phyloP scores from a whole-genome alignment of 2,797 vertebrate genomes.

The Scolopax bukidnonensis region DNA sequence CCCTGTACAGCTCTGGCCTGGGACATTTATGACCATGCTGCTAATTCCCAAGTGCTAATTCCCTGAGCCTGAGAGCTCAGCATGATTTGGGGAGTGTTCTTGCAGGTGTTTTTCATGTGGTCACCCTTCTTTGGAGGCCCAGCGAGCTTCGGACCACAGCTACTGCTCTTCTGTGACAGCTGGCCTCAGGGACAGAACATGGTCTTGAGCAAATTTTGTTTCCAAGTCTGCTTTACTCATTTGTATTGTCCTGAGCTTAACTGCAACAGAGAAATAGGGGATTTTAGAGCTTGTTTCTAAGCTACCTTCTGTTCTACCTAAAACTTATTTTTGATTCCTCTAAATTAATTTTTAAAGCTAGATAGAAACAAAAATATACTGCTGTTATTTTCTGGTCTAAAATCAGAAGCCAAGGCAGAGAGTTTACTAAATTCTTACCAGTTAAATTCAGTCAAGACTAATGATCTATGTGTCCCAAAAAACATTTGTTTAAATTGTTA shows the following conservation, averaged over 20 bases:
- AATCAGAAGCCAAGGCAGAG: not conserved
- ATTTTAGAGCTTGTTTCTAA: not conserved
- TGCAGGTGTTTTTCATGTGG: accelerated
- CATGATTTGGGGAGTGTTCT: not conserved
- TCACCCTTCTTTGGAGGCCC: not conserved
- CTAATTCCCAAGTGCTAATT: not conserved
- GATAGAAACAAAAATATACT: not conserved
- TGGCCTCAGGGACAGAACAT: not conserved
- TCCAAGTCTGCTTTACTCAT: not conserved
- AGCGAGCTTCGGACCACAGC: not conserved
- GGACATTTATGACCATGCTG: not conserved
- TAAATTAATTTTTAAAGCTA: not conserved
- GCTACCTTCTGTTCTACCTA: not conserved
- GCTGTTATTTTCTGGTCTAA: not conserved
- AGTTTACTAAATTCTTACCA: not conserved
- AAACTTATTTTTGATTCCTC: not conserved
- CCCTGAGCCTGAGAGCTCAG: not conserved
- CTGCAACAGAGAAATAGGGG: not conserved
- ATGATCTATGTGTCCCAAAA: not conserved
- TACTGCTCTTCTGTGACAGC: not conserved
- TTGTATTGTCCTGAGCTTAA: not conserved
- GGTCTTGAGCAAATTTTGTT: not conserved
- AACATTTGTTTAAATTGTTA: not conserved
- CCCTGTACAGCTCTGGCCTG: not conserved
- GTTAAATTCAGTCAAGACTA: not conserved